These are phyloP conservation scores for Orientallactaga bullata DNA, from an alignment of 2,113 vertebrate genomes.

Conservation along the genomic window DNA sequence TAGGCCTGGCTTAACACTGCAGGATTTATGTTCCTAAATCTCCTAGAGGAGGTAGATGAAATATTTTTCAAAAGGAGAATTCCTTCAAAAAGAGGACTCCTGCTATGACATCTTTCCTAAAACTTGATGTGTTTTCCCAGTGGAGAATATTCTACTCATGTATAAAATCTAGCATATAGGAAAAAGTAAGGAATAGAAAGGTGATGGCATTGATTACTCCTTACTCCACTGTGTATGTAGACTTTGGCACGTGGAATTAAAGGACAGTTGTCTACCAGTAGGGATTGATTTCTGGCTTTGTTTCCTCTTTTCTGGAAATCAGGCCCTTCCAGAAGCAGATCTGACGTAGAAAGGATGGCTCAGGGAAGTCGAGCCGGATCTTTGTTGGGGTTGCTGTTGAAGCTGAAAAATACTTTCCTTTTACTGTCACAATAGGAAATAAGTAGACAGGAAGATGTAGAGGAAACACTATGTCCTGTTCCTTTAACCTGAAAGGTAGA, in stretches of 20 bases:
- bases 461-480: conserved; percentile 40
- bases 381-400: neutral
- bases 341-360: neutral
- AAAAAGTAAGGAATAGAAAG: neutral
- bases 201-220: neutral
- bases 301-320: neutral
- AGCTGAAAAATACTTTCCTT: neutral
- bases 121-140: neutral
- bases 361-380: neutral
- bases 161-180: neutral
- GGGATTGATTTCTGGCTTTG: conserved; percentile 15
- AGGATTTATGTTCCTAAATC: conserved; percentile 37
- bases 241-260: neutral
- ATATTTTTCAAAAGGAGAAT: neutral
- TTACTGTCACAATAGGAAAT: conserved; percentile 12
- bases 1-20: neutral
- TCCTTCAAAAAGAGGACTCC: neutral
- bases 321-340: neutral
- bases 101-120: neutral
- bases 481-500: neutral
- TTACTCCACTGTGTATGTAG: neutral
- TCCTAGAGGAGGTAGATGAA: neutral
- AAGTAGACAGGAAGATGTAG: conserved; percentile 28
- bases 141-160: neutral
- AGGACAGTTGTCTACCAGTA: neutral